phyloP scores from a whole-genome alignment of 92 coral and sea anemone genomes.

The Parazoanthus swiftii region DNA sequence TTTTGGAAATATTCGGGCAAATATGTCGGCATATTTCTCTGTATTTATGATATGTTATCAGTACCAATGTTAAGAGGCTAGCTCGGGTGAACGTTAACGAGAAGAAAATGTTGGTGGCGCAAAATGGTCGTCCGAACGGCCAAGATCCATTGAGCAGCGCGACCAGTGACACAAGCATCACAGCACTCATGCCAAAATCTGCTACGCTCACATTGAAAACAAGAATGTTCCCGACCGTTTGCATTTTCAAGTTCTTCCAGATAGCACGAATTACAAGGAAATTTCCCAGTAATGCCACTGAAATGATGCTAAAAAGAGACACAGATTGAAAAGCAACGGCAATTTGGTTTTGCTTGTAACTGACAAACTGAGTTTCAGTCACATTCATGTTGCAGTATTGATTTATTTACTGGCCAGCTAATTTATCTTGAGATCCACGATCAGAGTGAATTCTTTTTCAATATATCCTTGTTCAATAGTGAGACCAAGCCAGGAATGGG shows the following conservation, averaged over 20 bases:
- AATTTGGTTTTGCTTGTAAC: neutral
- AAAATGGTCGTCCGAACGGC: neutral
- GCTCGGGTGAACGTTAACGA: neutral
- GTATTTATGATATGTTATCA: slow-evolving; percentile 7
- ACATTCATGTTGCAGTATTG: neutral
- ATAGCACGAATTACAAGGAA: slow-evolving; percentile 1
- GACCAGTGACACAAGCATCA: neutral
- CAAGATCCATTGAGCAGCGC: slow-evolving; percentile 18
- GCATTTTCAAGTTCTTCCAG: slow-evolving; percentile 18
- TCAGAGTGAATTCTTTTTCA: neutral
- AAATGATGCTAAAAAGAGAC: slow-evolving; percentile 8
- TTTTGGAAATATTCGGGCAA: neutral
- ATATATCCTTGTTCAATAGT: no score
- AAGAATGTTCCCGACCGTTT: slow-evolving; percentile 18
- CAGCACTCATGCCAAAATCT: slow-evolving; percentile 29
- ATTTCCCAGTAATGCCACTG: slow-evolving; percentile 16
- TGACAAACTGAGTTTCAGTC: neutral
- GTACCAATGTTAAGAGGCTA: neutral
- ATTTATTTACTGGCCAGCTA: neutral
- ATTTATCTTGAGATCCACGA: neutral
- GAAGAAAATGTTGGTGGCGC: neutral
- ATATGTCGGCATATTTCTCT: slow-evolving; percentile 18
- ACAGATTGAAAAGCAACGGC: slow-evolving; percentile 21
- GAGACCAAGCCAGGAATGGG: neutral
- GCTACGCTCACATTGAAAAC: slow-evolving; percentile 36